Evolutionary conservation across 2,888 invertebrate species (phyloP).

Genomic region (Cyclophora albipunctata): DNA sequence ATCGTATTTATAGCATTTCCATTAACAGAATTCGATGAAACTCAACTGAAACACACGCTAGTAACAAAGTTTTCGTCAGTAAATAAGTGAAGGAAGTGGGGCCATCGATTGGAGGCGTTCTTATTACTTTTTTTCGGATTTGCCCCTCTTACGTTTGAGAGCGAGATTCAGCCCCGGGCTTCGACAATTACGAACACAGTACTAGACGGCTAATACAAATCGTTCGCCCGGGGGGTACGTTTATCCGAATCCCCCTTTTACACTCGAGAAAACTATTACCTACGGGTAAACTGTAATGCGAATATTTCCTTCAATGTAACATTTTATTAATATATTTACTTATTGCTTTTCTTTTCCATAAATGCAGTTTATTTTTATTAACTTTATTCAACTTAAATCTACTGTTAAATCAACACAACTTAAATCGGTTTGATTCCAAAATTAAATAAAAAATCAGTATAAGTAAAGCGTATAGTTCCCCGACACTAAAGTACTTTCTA

Average conservation of each 20-base stretch:
- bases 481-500: conserved; percentile 3
- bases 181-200: conserved; percentile 70
- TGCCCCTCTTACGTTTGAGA: conserved; percentile 52
- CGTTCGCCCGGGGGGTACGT: conserved; percentile 64
- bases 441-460: too few relatives aligned
- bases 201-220: conserved; percentile 73
- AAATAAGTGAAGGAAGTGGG: conserved; percentile 25
- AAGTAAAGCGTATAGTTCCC: background rate
- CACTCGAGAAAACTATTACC: conserved; percentile 56
- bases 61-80: conserved; percentile 22
- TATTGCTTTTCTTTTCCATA: too few relatives aligned
- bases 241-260: conserved; percentile 49
- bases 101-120: conserved; percentile 38
- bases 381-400: too few relatives aligned
- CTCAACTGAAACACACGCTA: conserved; percentile 7
- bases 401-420: too few relatives aligned
- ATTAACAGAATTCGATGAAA: conserved; percentile 24
- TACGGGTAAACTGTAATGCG: conserved; percentile 13
- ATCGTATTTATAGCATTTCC: conserved; percentile 56
- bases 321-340: too few relatives aligned
- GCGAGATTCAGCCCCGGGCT: conserved; percentile 56
- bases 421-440: too few relatives aligned
- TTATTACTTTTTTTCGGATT: conserved; percentile 52
- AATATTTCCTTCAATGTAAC: conserved; percentile 30
- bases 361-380: too few relatives aligned